Base-by-base conservation (phyloP, 2,888 invertebrate genomes). In the Drosophila colorata region DNA sequence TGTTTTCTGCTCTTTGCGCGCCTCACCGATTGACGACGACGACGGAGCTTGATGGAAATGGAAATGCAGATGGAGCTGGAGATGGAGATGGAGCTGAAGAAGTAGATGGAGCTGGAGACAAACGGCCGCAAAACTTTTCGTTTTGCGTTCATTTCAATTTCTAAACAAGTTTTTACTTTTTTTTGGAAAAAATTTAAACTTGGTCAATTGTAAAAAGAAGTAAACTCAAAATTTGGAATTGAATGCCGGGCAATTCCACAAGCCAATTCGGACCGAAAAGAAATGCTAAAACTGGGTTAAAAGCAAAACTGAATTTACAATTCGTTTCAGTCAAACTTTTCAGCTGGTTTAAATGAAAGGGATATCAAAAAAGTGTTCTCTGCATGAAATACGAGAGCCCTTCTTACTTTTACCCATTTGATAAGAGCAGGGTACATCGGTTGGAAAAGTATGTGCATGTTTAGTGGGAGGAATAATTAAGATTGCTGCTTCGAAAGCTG, bases 1-100 rank as follows among this genome's bases (percentile, higher is more conserved):
- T 82, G 70, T 82, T 80, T 88, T 72, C 83, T 78, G 83, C 83
- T 74, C 70, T 74, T 77, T 69, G 74, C 83, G 37, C 73, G 78
- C 65, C 53, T 66, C 76, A 56, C 64, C 74, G 65, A 25, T 44
- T 58, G 40, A 51, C 51, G 51, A 13, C 33, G 38, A 31, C 16
- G 40, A 16, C 56, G n/a, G n/a, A 25, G 56, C 48, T 49, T 13
- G 44, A 41, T 20, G 61, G 14, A 48, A 35, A 40, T 66, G 48
- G n/a, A n/a, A n/a, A n/a, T n/a, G n/a, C n/a, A n/a, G n/a, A 49
- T 65, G 66, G 52, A 53, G 48, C 60, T 56, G 53, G 16, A 57
- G 56, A 65, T 31, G 33, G 7, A 7, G 33, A 38, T 41, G 49
- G 3, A 28, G 13, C 41, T 23, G 43, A 9, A 53, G 28, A 20